Percentiles rank a stretch among this genome's conserved stretches.
Evolutionary conservation across 2,888 invertebrate genomes (phyloP).

Genomic region (Ceratothoa steindachneri): DNA sequence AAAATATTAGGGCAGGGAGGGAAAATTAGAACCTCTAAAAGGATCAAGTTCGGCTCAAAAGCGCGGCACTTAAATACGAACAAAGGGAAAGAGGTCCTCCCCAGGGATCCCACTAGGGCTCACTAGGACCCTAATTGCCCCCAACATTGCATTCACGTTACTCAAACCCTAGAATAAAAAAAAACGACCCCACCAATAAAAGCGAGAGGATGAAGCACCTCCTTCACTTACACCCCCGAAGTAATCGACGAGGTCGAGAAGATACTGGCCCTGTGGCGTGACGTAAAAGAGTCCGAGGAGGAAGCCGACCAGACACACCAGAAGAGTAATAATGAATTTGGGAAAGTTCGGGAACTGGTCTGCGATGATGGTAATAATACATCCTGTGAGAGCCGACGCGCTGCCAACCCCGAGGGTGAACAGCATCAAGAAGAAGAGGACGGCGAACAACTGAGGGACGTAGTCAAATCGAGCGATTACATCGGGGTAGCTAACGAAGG

Average conservation of each 20-base stretch:
- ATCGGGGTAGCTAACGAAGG: conserved; percentile 79
- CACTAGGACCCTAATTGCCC: no score
- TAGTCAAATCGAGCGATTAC: conserved; percentile 70
- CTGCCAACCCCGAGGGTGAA: conserved; percentile 73
- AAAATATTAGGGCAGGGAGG: no score
- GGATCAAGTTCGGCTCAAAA: no score
- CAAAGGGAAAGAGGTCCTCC: no score
- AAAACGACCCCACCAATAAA: no score
- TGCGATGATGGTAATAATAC: conserved; percentile 65
- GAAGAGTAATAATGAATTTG: conserved; percentile 62
- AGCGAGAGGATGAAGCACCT: no score
- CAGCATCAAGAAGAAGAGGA: conserved; percentile 77
- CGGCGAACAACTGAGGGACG: conserved; percentile 72
- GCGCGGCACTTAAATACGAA: no score
- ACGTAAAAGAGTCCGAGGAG: conserved; percentile 66
- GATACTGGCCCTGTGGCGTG: conserved; percentile 66
- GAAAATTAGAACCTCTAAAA: no score
- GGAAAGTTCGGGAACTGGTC: conserved; percentile 65
- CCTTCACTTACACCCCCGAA: conserved; percentile 57
- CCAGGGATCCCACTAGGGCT: no score
- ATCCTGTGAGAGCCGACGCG: conserved; percentile 62
- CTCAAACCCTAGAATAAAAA: no score
- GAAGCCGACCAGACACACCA: conserved; percentile 61
- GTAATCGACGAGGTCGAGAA: conserved; percentile 61
- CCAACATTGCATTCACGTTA: no score